Conservation (phyloP, 2,888 invertebrate species). For the Acronicta aceris region DNA sequence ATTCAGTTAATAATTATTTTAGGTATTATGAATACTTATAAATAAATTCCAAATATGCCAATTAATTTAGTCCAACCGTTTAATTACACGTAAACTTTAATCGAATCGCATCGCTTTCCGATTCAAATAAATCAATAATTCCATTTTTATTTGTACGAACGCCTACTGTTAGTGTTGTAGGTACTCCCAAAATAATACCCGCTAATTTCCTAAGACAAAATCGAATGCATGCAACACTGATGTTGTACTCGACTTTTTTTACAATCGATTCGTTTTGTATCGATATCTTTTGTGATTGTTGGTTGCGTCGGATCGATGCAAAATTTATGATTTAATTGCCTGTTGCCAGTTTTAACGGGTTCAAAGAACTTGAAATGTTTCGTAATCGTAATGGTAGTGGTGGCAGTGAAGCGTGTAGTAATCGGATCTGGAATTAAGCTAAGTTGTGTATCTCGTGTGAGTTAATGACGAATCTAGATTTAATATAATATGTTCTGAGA, state of each 20-base stretch:
- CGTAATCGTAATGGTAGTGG: conserved; percentile 54
- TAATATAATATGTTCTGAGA: conserved; percentile 1
- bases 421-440: conserved; percentile 40
- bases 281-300: conserved; percentile 87
- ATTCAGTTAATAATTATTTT: no score
- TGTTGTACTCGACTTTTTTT: conserved; percentile 67
- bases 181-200: conserved; percentile 54
- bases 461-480: conserved; percentile 27
- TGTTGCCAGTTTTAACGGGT: conserved; percentile 67
- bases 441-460: conserved; percentile 34
- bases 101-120: conserved; percentile 66
- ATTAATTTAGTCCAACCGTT: conserved; percentile 56
- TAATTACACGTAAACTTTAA: conserved; percentile 67
- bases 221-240: conserved; percentile 79
- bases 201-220: conserved; percentile 77
- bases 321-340: conserved; percentile 89
- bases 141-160: conserved; percentile 64
- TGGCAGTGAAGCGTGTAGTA: conserved; percentile 42
- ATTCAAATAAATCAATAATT: conserved; percentile 70
- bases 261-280: conserved; percentile 82
- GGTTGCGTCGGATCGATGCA: conserved; percentile 83
- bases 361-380: conserved; percentile 58
- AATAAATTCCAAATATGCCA: conserved; percentile 52
- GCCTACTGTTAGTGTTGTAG: conserved; percentile 57
- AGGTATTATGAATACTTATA: conserved; percentile 6